A percentile compares a stretch with the other conserved stretches of the same genome.
phyloP scores from a whole-genome alignment of 2,797 vertebrate species.

The Peromyscus eremicus region DNA sequence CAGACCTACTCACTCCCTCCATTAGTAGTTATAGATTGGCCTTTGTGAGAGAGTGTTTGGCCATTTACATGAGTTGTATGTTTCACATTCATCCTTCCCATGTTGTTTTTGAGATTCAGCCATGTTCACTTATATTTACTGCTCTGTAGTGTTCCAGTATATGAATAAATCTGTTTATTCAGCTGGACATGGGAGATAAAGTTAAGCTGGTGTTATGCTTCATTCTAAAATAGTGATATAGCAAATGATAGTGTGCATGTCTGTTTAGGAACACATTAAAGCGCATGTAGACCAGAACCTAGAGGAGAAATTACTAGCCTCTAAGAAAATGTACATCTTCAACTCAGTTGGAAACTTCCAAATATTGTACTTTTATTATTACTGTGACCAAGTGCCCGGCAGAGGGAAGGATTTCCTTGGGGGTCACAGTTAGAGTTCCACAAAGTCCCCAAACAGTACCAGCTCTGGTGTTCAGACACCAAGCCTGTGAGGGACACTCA shows the following conservation, averaged over 20 bases:
- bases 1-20: accelerated
- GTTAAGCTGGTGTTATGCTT: not conserved
- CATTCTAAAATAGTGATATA: not conserved
- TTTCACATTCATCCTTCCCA: not conserved
- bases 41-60: not conserved
- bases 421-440: not conserved
- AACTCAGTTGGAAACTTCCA: not conserved
- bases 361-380: too few relatives aligned
- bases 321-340: not conserved
- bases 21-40: not conserved
- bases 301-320: not conserved
- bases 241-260: not conserved
- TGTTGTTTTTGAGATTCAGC: not conserved
- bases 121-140: not conserved
- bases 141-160: not conserved
- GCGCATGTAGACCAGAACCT: not conserved
- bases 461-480: not conserved
- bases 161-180: not conserved
- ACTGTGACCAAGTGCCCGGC: not conserved
- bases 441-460: not conserved
- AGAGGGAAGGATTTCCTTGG: not conserved
- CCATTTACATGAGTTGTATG: not conserved
- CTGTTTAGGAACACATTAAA: not conserved
- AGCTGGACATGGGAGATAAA: not conserved
- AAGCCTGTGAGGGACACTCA: not conserved